phyloP scores from a whole-genome alignment of 2,888 invertebrate genomes.

The Atherix ibis region DNA sequence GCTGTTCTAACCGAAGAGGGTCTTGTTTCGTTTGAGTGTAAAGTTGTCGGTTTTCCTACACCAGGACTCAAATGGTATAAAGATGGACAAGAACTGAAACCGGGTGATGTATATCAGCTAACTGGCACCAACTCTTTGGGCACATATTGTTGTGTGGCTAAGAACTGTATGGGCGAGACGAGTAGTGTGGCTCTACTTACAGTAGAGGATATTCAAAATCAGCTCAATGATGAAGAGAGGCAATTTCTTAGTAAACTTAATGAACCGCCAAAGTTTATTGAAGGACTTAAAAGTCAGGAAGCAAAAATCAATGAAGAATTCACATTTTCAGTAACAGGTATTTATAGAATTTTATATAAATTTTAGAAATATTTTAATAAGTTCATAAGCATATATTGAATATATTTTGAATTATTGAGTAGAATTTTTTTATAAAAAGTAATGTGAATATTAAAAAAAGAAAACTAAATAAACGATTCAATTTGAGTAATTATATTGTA shows the following conservation, averaged over 20 bases:
- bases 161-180: constrained; percentile 81
- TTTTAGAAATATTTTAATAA: constrained; percentile 1
- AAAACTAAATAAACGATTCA: no score
- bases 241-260: constrained; percentile 45
- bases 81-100: constrained; percentile 80
- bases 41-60: constrained; percentile 83
- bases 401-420: no score
- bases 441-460: no score
- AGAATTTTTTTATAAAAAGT: no score
- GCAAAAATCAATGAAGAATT: constrained; percentile 69
- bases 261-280: constrained; percentile 69
- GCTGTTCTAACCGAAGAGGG: constrained; percentile 84
- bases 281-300: constrained; percentile 67
- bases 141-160: constrained; percentile 77
- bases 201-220: constrained; percentile 80
- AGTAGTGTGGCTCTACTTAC: constrained; percentile 75
- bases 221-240: constrained; percentile 73
- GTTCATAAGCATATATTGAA: background rate
- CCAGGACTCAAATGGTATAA: constrained; percentile 81
- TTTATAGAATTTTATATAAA: background rate
- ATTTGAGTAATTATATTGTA: background rate
- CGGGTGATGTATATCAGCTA: constrained; percentile 82
- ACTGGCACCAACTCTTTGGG: constrained; percentile 81
- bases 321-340: constrained; percentile 65
- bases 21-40: constrained; percentile 81